Conservation (phyloP, 2,797 vertebrate species). For the Acrocephalus scirpaceus region DNA sequence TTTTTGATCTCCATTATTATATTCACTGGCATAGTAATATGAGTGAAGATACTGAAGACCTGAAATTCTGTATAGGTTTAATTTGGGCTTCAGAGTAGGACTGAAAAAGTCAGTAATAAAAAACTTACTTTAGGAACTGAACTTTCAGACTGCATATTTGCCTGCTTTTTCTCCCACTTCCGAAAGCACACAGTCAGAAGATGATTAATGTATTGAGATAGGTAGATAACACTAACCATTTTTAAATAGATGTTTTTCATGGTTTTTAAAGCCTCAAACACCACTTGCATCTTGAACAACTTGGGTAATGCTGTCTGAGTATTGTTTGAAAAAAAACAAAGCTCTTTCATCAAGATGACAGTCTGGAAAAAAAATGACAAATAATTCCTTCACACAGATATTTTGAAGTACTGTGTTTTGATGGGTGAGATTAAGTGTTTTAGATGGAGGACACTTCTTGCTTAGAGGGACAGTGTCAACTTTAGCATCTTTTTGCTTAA, state of each 20-base stretch:
- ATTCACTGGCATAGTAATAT: background rate
- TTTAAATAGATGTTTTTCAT: background rate
- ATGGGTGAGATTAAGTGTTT: slow-evolving; percentile 34
- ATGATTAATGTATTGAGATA: background rate
- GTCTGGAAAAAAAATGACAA: slow-evolving; percentile 26
- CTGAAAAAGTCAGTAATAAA: background rate
- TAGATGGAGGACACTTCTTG: slow-evolving; percentile 47
- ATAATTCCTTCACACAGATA: background rate
- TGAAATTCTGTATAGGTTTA: background rate
- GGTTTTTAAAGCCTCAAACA: slow-evolving; percentile 9
- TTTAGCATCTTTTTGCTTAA: slow-evolving; percentile 22
- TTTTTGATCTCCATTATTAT: background rate
- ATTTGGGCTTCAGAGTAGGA: background rate
- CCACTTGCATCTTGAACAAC: background rate
- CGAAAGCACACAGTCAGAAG: background rate
- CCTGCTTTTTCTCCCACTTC: background rate
- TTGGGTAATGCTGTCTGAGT: slow-evolving; percentile 30
- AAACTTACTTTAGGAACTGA: background rate
- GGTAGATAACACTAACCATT: background rate
- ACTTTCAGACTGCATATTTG: background rate
- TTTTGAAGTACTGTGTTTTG: slow-evolving; percentile 46
- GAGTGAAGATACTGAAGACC: background rate
- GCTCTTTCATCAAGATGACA: slow-evolving; percentile 49
- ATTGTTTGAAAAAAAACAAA: slow-evolving; percentile 19
- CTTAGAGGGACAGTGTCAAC: slow-evolving; percentile 57